Conservation (phyloP, 2,888 invertebrate species). For the Platycnemis pennipes region DNA sequence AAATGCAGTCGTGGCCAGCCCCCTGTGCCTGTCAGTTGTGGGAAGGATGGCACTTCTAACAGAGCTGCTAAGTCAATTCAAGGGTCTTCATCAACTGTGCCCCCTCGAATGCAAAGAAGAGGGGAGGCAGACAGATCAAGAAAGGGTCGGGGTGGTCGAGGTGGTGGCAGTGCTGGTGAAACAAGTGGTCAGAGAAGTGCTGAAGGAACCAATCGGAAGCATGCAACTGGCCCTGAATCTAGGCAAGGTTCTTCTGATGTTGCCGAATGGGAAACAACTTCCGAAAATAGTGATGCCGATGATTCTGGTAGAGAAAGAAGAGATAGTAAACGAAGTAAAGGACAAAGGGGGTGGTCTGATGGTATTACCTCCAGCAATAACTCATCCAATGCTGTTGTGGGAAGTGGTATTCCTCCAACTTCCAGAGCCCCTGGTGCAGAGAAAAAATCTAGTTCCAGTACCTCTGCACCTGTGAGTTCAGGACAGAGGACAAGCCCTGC, state of each 20-base stretch:
- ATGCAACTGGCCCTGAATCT: conserved; percentile 38
- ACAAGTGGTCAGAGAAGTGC: conserved; percentile 26
- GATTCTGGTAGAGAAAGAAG: conserved; percentile 77
- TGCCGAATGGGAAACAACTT: conserved; percentile 87
- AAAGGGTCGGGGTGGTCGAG: conserved; percentile 82
- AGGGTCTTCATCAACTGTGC: conserved; percentile 70
- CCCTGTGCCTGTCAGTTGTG: conserved; percentile 83
- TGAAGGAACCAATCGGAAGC: conserved; percentile 72
- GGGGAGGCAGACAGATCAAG: conserved; percentile 50
- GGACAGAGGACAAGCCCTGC: conserved; percentile 51
- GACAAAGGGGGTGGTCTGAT: conserved; percentile 75
- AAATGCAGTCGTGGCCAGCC: conserved; percentile 74
- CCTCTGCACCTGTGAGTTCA: background rate
- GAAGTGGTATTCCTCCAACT: conserved; percentile 75
- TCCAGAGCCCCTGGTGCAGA: conserved; percentile 77
- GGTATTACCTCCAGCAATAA: conserved; percentile 73
- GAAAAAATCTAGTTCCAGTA: conserved; percentile 73
- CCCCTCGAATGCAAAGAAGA: conserved; percentile 72
- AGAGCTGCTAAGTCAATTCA: background rate
- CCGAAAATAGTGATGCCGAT: conserved; percentile 88
- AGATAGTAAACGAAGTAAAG: conserved; percentile 74
- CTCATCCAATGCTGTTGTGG: conserved; percentile 74
- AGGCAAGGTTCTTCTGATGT: conserved; percentile 45
- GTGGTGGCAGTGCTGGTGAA: conserved; percentile 73
- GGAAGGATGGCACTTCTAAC: conserved; percentile 53